Percentiles rank a stretch among this genome's conserved stretches.
Evolutionary conservation across 2,797 vertebrate genomes (phyloP).

Genomic region (Thaleichthys pacificus): DNA sequence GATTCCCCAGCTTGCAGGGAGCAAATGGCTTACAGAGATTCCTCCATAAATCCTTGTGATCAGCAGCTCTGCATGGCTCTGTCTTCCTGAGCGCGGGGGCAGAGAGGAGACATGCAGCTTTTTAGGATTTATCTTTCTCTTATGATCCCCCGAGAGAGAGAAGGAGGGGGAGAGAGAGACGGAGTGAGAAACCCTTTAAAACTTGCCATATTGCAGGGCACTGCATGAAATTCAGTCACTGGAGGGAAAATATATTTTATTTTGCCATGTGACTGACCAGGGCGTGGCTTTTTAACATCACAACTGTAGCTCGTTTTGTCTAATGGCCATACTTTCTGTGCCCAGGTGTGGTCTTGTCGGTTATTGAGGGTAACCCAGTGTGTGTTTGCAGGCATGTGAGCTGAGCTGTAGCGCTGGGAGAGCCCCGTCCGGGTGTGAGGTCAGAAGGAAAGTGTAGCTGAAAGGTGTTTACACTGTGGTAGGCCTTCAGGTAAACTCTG

Average conservation of each 20-base stretch:
- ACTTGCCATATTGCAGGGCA: neutral
- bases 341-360: too few relatives aligned
- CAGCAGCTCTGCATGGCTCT: constrained; percentile 59
- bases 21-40: constrained; percentile 75
- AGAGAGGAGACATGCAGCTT: constrained; percentile 45
- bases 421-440: constrained; percentile 14
- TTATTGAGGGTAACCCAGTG: too few relatives aligned
- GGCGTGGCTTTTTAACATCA: neutral
- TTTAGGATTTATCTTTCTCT: constrained; percentile 29
- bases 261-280: neutral
- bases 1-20: constrained; percentile 65
- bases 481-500: constrained; percentile 37
- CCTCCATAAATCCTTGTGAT: constrained; percentile 64
- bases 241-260: neutral
- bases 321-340: neutral
- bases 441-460: constrained; percentile 19
- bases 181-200: constrained; percentile 6
- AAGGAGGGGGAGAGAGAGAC: neutral
- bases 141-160: constrained; percentile 17
- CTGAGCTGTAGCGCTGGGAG: neutral
- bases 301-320: neutral
- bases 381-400: neutral
- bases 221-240: neutral
- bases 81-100: constrained; percentile 52
- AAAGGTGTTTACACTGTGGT: constrained; percentile 41